phyloP scores from a whole-genome alignment of 2,113 vertebrate genomes.

The Ammodytes marinus region DNA sequence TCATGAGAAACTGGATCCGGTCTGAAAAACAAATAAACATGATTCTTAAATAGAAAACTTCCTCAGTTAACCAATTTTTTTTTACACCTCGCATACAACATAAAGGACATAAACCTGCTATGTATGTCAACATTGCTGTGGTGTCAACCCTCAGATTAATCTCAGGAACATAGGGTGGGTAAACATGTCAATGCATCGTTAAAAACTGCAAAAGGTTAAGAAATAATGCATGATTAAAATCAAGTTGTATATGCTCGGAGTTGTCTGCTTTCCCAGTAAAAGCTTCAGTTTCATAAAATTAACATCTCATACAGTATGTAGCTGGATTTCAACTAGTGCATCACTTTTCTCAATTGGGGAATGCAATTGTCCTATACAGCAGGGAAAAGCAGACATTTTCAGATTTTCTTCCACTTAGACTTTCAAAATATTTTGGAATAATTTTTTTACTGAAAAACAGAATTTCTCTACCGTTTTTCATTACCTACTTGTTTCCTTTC shows the following conservation, averaged over 20 bases:
- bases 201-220: conserved; percentile 25
- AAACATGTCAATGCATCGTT: background rate
- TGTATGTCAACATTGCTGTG: conserved; percentile 33
- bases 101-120: background rate
- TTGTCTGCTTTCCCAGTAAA: conserved; percentile 15
- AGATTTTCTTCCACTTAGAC: background rate
- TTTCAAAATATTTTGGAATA: conserved; percentile 19
- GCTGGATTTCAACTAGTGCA: conserved; percentile 25
- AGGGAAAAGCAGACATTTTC: background rate
- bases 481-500: background rate
- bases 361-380: conserved; percentile 45
- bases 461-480: background rate
- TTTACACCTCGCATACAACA: conserved; percentile 16
- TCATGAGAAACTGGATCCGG: conserved; percentile 48
- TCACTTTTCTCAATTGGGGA: conserved; percentile 29
- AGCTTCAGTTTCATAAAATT: conserved; percentile 38
- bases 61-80: background rate
- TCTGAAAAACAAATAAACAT: conserved; percentile 22
- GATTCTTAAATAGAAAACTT: conserved; percentile 54
- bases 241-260: background rate
- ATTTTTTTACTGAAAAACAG: background rate
- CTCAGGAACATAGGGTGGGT: conserved; percentile 18
- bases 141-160: conserved; percentile 22
- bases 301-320: background rate
- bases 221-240: conserved; percentile 12